Percentiles rank a stretch among this genome's conserved stretches.
Conservation (phyloP, 2,797 vertebrate genomes). For the Graptemys geographica region DNA sequence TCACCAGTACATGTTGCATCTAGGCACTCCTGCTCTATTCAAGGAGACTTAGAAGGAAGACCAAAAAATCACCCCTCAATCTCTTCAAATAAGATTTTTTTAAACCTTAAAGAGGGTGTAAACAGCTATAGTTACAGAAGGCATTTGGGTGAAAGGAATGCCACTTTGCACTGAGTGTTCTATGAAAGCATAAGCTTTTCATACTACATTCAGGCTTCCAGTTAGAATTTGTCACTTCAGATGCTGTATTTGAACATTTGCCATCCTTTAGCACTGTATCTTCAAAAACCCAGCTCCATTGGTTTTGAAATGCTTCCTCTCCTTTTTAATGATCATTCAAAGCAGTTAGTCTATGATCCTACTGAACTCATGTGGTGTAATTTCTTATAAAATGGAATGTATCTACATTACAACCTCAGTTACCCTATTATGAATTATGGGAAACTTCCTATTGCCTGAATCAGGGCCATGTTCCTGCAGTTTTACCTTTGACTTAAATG, state of each 20-base stretch:
- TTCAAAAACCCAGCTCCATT: neutral
- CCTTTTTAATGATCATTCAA: neutral
- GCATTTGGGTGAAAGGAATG: neutral
- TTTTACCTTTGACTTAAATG: neutral
- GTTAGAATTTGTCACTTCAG: neutral
- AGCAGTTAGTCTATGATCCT: neutral
- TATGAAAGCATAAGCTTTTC: neutral
- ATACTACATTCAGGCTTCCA: neutral
- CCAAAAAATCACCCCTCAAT: neutral
- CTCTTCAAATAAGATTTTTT: neutral
- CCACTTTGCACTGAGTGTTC: fast-evolving
- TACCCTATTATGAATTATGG: neutral
- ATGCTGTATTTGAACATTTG: neutral
- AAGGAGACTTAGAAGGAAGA: neutral
- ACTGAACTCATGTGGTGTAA: neutral
- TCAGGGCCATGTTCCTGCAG: neutral
- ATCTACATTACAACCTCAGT: neutral
- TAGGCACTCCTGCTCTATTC: neutral
- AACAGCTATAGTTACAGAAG: neutral
- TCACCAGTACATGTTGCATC: neutral
- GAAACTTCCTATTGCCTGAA: neutral
- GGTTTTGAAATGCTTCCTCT: neutral
- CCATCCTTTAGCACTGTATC: neutral
- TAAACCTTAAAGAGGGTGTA: neutral
- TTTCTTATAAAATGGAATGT: neutral